Percentiles rank a stretch among this genome's conserved stretches.
Conservation (phyloP, 2,888 invertebrate genomes). For the Drosophila flavopinicola region DNA sequence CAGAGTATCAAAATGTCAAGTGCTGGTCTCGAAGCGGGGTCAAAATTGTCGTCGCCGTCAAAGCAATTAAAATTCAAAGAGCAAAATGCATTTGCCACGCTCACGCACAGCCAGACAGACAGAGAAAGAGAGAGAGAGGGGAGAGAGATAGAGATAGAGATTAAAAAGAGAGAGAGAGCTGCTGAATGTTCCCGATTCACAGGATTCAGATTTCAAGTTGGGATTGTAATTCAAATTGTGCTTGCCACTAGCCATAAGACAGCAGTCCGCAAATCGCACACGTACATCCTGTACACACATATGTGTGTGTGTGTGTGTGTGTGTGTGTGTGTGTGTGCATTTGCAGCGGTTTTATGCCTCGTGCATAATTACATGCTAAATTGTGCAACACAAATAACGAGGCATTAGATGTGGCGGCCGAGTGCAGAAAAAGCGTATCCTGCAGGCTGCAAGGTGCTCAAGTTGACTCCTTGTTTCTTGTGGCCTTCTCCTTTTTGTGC, state of each 20-base stretch:
- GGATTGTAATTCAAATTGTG: slow-evolving; percentile 44
- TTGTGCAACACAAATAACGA: slow-evolving; percentile 69
- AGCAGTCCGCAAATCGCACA: slow-evolving; percentile 24
- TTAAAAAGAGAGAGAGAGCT: neutral
- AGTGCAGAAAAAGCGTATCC: slow-evolving; percentile 33
- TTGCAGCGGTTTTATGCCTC: slow-evolving; percentile 21
- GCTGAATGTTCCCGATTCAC: neutral
- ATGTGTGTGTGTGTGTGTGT: neutral
- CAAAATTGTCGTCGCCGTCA: slow-evolving; percentile 19
- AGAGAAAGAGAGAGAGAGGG: neutral
- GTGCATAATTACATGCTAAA: slow-evolving; percentile 70
- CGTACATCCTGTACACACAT: slow-evolving; percentile 20
- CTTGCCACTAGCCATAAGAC: slow-evolving; percentile 7
- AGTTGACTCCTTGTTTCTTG: slow-evolving; percentile 4
- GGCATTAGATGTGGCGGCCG: slow-evolving; percentile 51
- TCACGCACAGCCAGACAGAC: slow-evolving; percentile 28
- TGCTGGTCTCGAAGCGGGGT: slow-evolving; percentile 29
- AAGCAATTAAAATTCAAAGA: slow-evolving; percentile 70
- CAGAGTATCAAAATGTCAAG: slow-evolving; percentile 23
- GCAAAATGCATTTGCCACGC: slow-evolving; percentile 71
- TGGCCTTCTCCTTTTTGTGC: slow-evolving; percentile 1
- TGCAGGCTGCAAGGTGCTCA: neutral
- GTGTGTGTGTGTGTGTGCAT: slow-evolving; percentile 5
- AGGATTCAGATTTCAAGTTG: slow-evolving; percentile 28
- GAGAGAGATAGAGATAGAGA: too few relatives aligned